Conservation (phyloP, 2,113 vertebrate species). For the Oncorhynchus clarkii region DNA sequence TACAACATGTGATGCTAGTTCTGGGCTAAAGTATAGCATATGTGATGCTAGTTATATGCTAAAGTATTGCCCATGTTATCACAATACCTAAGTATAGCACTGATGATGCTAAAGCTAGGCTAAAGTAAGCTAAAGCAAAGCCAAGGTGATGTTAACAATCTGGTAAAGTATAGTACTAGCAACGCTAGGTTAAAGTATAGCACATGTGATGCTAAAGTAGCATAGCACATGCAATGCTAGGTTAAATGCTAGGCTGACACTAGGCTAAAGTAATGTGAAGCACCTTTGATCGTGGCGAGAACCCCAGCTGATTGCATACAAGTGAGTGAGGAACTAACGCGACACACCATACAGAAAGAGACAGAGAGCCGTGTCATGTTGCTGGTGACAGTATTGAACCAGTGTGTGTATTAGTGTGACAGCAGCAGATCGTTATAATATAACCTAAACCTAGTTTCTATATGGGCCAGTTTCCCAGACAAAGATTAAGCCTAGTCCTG, state of each 20-base stretch:
- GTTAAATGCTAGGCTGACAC: conserved; percentile 6
- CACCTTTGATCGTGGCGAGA: conserved; percentile 46
- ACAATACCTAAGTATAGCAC: too few species aligned
- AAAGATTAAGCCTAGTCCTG: too few species aligned
- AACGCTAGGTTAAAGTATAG: too few species aligned
- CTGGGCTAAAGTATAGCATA: neutral
- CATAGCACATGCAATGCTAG: neutral
- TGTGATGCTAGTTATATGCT: conserved; percentile 28
- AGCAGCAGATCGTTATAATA: neutral
- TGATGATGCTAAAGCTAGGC: neutral
- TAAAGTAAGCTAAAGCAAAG: neutral
- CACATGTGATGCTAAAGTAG: too few species aligned
- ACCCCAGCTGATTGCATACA: conserved; percentile 62
- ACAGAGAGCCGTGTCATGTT: neutral
- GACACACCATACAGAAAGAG: neutral
- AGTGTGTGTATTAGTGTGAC: too few species aligned
- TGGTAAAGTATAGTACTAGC: neutral
- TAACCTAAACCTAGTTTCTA: neutral
- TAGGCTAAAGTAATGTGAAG: conserved; percentile 28
- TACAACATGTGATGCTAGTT: too few species aligned
- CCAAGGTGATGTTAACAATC: conserved; percentile 17
- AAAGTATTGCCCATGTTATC: too few species aligned
- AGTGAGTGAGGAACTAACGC: conserved; percentile 36
- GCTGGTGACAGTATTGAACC: neutral
- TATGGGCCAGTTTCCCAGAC: too few species aligned